phyloP scores from a whole-genome alignment of 1,140 invertebrate species.

The Plectrocnemia conspersa region DNA sequence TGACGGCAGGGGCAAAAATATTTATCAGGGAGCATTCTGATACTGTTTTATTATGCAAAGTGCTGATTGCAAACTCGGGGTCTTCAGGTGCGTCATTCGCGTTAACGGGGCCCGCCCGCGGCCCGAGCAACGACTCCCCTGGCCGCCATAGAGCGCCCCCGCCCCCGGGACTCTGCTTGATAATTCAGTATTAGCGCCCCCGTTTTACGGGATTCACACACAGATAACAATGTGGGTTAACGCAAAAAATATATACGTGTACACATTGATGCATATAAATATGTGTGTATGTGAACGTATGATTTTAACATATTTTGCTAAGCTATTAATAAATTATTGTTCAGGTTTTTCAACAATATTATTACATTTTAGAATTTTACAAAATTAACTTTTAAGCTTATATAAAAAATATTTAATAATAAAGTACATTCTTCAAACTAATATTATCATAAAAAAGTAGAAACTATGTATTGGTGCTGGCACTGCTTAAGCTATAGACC shows the following conservation, averaged over 20 bases:
- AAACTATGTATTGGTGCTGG: too few species aligned
- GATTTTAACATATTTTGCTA: too few species aligned
- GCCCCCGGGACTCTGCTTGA: slow-evolving; percentile 18
- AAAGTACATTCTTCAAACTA: too few species aligned
- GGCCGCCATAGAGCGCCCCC: slow-evolving; percentile 14
- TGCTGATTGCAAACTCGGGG: slow-evolving; percentile 33
- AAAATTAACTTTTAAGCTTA: too few species aligned
- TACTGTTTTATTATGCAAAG: slow-evolving; percentile 33
- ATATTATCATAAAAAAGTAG: too few species aligned
- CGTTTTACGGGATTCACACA: slow-evolving; percentile 10
- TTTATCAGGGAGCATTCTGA: slow-evolving; percentile 28
- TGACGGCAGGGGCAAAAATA: slow-evolving; percentile 22
- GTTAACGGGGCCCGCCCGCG: slow-evolving; percentile 24
- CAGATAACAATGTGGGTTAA: slow-evolving; percentile 13
- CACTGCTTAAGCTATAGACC: too few species aligned
- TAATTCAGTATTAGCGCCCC: slow-evolving; percentile 25
- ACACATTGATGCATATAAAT: too few species aligned
- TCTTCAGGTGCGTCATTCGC: slow-evolving; percentile 31
- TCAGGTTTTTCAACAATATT: too few species aligned
- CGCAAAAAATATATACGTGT: slow-evolving; percentile 12
- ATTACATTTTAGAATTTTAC: too few species aligned
- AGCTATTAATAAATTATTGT: too few species aligned
- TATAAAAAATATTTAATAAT: too few species aligned
- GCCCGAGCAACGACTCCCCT: slow-evolving; percentile 18
- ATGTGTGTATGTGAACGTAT: too few species aligned